phyloP scores from a whole-genome alignment of 2,888 invertebrate species.

The Caenorhabditis japonica region DNA sequence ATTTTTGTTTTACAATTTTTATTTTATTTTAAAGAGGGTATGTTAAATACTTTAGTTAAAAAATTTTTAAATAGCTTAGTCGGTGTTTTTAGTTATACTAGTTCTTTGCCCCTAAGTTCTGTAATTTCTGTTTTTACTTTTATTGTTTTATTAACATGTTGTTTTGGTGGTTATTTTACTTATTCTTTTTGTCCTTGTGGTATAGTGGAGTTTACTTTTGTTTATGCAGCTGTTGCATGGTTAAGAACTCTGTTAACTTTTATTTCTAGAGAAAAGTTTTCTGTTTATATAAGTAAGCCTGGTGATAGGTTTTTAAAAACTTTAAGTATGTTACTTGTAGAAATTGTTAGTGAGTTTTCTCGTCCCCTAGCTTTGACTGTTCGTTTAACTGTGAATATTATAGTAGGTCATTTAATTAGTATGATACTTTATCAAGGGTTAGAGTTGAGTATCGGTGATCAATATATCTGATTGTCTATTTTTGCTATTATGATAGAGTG shows the following conservation, averaged over 20 bases:
- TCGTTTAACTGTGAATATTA: slow-evolving; percentile 71
- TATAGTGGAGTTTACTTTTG: slow-evolving; percentile 80
- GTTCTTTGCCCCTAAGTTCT: slow-evolving; percentile 56
- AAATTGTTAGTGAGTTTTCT: slow-evolving; percentile 69
- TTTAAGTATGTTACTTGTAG: slow-evolving; percentile 64
- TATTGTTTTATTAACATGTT: slow-evolving; percentile 76
- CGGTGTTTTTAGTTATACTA: slow-evolving; percentile 66
- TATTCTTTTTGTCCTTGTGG: slow-evolving; percentile 71
- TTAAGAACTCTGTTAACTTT: slow-evolving; percentile 65
- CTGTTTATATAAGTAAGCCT: slow-evolving; percentile 65
- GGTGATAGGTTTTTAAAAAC: slow-evolving; percentile 66
- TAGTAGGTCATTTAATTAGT: slow-evolving; percentile 68
- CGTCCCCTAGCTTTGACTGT: slow-evolving; percentile 70
- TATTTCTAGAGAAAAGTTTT: slow-evolving; percentile 67
- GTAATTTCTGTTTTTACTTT: slow-evolving; percentile 72
- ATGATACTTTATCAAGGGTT: slow-evolving; percentile 61
- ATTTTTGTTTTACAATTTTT: slow-evolving; percentile 67
- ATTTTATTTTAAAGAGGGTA: slow-evolving; percentile 67
- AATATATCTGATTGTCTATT: slow-evolving; percentile 64
- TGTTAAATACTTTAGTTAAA: slow-evolving; percentile 64
- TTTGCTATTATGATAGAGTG: slow-evolving; percentile 68
- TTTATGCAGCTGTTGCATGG: slow-evolving; percentile 72
- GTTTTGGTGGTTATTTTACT: slow-evolving; percentile 76
- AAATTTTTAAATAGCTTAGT: slow-evolving; percentile 64
- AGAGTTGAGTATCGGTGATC: slow-evolving; percentile 59